phyloP scores from a whole-genome alignment of 2,797 vertebrate genomes.

The Pseudochirops cupreus region DNA sequence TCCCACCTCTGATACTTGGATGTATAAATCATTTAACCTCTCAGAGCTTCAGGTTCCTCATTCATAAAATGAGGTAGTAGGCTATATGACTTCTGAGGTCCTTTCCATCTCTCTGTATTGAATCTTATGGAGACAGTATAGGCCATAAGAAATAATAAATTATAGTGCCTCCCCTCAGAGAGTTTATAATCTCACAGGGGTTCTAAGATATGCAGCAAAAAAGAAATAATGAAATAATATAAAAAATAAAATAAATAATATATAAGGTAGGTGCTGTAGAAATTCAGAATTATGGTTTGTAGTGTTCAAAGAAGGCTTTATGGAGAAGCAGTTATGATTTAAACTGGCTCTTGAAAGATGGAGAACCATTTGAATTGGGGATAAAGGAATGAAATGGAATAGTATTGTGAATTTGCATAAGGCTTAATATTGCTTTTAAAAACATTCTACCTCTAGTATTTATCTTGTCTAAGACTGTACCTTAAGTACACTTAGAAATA shows the following conservation, averaged over 20 bases:
- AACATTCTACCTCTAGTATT: constrained; percentile 38
- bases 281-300: background rate
- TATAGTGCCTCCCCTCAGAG: background rate
- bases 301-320: background rate
- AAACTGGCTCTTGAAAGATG: constrained; percentile 27
- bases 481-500: constrained; percentile 11
- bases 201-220: background rate
- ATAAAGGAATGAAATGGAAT: background rate
- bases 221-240: background rate
- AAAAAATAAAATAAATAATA: background rate
- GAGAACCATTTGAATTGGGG: background rate
- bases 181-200: background rate
- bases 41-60: background rate
- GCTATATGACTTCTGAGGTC: background rate
- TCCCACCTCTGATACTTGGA: background rate
- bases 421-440: background rate
- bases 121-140: background rate
- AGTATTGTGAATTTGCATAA: background rate
- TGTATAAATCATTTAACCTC: background rate
- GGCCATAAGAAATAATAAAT: background rate
- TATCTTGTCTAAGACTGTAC: constrained; percentile 3
- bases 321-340: background rate
- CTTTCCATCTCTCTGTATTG: background rate
- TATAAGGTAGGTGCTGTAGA: background rate
- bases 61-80: background rate